Evolutionary conservation across 2,113 vertebrate genomes (phyloP), one percentile per base, ranked within the genome.

Genomic region (Halcyon malimbica): DNA sequence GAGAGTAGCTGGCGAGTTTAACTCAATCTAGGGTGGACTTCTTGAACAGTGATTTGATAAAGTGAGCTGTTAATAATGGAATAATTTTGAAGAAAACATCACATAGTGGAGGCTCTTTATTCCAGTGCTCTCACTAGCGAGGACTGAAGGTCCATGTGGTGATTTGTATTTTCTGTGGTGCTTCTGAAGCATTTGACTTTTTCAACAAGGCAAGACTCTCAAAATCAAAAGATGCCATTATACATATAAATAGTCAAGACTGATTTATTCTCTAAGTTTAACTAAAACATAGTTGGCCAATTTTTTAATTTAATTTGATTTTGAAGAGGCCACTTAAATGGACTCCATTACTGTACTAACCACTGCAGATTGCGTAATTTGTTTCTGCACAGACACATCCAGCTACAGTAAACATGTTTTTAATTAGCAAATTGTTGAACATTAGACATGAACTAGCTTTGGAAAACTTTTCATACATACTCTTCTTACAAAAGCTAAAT

Each of bases 401-500:
- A 70, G 62, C 44, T 84, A 81, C 80, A 96, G 71, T 73, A 87
- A 89, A 41, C 31, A 71, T 83, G 68, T 59, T 89, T 91, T 92
- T 64, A 73, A 87, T 96, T 79, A 96, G 35, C 14, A 41, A 91
- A 71, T n/a, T 87, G 46, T 56, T 91, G 39, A 92, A 84, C 70
- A 79, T 64, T 31, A 79, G 65, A 91, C 95, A 94, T 75, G 39
- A 89, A 91, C 21, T 56, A 87, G 39, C 35, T 96, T 75, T 91
- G 69, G 53, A 62, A 71, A 93, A 68, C 35, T 89, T 82, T 50
- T 74, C 62, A 42, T 53, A 64, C 21, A 13, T 39, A 75, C 68
- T 95, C 62, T 79, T 74, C 93, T 94, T 92, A 77, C 53, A 79
- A 94, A 93, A 93, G 63, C 79, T 63, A 28, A 81, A 73, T 89